Conservation (phyloP, 2,797 vertebrate genomes). For the Phataginus tricuspis region DNA sequence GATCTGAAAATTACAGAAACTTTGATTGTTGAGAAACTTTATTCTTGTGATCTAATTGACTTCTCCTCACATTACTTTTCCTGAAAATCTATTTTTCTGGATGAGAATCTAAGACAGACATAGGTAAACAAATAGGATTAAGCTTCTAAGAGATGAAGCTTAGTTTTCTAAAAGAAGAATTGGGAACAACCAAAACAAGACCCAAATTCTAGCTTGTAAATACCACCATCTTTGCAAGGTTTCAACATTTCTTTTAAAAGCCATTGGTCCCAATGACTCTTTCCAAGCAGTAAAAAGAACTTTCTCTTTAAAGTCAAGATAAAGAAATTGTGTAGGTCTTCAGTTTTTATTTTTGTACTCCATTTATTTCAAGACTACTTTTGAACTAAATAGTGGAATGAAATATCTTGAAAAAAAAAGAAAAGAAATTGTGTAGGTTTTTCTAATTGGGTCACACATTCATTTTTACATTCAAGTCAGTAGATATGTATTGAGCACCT, state of each 20-base stretch:
- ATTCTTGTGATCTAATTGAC: not conserved
- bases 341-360: no score
- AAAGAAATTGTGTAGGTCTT: conserved; percentile 13
- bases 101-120: not conserved
- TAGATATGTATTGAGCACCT: not conserved
- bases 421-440: not conserved
- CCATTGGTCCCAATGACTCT: not conserved
- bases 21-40: not conserved
- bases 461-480: conserved; percentile 3
- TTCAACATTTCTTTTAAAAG: not conserved
- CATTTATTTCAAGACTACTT: no score
- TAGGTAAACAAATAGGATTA: not conserved
- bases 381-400: no score
- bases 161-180: conserved; percentile 1
- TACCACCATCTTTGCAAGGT: not conserved
- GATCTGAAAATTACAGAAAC: conserved; percentile 37
- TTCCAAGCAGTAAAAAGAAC: not conserved
- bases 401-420: no score
- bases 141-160: not conserved
- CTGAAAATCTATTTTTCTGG: conserved; percentile 36
- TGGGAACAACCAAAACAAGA: conserved; percentile 4
- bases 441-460: not conserved
- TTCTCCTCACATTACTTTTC: conserved; percentile 1
- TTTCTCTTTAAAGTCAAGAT: conserved; percentile 17
- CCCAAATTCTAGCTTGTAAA: conserved; percentile 14